phyloP scores from a whole-genome alignment of 2,113 vertebrate genomes.

The Merops nubicus region DNA sequence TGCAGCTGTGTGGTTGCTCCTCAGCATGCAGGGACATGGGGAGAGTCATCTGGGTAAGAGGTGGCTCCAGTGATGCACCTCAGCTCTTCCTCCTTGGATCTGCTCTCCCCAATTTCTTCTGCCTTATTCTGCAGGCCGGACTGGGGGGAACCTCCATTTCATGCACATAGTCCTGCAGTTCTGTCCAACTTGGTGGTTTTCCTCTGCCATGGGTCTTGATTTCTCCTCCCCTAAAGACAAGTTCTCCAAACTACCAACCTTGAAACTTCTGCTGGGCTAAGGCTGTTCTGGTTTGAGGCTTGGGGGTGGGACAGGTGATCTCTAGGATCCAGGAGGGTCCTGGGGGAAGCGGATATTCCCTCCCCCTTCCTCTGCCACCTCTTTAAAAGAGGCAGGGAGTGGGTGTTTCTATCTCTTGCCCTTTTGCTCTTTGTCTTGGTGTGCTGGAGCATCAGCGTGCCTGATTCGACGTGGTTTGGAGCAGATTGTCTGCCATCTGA shows the following conservation, averaged over 20 bases:
- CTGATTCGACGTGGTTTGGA: too few species aligned
- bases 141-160: background rate
- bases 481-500: too few species aligned
- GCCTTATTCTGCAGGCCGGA: background rate
- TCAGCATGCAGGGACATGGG: background rate
- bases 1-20: background rate
- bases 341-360: too few species aligned
- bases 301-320: too few species aligned
- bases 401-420: too few species aligned
- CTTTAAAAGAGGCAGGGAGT: too few species aligned
- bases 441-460: too few species aligned
- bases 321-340: too few species aligned
- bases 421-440: too few species aligned
- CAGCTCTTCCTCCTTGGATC: background rate
- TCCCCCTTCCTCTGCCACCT: too few species aligned
- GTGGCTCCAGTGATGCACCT: background rate
- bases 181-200: background rate
- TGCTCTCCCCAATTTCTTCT: background rate
- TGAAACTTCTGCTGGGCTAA: background rate
- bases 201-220: background rate
- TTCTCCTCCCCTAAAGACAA: background rate
- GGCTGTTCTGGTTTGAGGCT: too few species aligned
- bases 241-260: background rate
- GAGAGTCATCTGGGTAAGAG: rapidly evolving
- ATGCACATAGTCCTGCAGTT: rapidly evolving